phyloP scores from a whole-genome alignment of 2,888 invertebrate genomes.

The Pocota personata region DNA sequence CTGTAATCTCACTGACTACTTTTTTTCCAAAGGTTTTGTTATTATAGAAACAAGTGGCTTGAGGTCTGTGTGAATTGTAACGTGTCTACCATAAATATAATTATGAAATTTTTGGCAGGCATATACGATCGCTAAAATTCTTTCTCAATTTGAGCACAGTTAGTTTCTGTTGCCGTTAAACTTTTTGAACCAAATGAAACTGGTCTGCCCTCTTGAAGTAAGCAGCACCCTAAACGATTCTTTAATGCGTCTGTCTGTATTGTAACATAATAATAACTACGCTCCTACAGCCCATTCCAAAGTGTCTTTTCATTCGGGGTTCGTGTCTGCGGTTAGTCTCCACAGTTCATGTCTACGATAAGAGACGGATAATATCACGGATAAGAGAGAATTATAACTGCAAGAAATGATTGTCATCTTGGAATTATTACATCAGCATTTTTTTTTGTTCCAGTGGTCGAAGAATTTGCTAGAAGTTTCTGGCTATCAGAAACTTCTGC shows the following conservation, averaged over 20 bases:
- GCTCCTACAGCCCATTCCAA: no score
- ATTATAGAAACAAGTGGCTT: conserved; percentile 51
- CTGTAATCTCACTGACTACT: conserved; percentile 5
- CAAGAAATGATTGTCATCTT: no score
- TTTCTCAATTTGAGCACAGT: conserved; percentile 68
- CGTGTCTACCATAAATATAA: conserved; percentile 50
- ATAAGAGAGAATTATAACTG: no score
- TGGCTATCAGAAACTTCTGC: no score
- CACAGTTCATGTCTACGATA: no score
- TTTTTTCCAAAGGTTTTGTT: conserved; percentile 1
- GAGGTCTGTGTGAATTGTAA: conserved; percentile 47
- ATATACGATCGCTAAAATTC: conserved; percentile 70
- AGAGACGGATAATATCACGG: no score
- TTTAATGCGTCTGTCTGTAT: conserved; percentile 64
- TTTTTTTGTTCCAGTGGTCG: no score
- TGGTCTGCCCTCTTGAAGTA: conserved; percentile 67
- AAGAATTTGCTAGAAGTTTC: no score
- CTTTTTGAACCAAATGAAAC: conserved; percentile 69
- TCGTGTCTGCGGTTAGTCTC: no score
- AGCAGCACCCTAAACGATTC: conserved; percentile 65
- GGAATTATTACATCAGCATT: no score
- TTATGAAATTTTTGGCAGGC: conserved; percentile 68
- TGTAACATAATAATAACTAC: no score
- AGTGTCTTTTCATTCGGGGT: no score
- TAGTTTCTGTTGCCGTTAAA: conserved; percentile 47